Percentiles rank a stretch among this genome's conserved stretches.
Evolutionary conservation across 2,113 vertebrate species (phyloP).

Genomic region (Callipepla squamata): DNA sequence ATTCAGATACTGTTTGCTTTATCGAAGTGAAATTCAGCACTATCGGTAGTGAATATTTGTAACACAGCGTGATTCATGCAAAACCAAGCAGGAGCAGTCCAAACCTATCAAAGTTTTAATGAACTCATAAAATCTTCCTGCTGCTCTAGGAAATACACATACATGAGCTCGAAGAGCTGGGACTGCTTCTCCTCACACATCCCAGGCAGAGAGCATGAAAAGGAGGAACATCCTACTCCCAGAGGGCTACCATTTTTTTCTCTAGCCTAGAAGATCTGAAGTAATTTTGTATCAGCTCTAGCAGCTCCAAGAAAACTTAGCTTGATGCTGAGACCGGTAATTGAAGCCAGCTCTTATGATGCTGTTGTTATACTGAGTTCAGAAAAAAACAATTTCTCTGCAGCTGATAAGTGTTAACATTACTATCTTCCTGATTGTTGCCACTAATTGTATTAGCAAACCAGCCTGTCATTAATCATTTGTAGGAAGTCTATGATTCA

Average conservation of each 20-base stretch:
- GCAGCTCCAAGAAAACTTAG: background rate
- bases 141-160: background rate
- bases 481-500: constrained; percentile 46
- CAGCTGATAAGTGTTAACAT: constrained; percentile 1
- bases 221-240: background rate
- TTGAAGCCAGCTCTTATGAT: background rate
- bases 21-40: background rate
- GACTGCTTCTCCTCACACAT: background rate
- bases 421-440: background rate
- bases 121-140: background rate
- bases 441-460: constrained; percentile 36
- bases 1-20: background rate
- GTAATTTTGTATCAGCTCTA: background rate
- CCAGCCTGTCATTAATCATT: constrained; percentile 33
- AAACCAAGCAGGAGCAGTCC: background rate
- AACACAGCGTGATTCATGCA: background rate
- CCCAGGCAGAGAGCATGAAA: accelerated
- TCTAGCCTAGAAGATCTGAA: background rate
- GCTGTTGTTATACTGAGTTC: background rate
- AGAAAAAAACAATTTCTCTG: background rate
- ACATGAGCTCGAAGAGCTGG: background rate
- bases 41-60: background rate
- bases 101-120: background rate
- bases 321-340: background rate
- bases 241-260: background rate